A percentile compares a stretch with the other conserved stretches of the same genome.
Evolutionary conservation across 1,140 invertebrate genomes (phyloP).

Genomic region (Musca vetustissima): DNA sequence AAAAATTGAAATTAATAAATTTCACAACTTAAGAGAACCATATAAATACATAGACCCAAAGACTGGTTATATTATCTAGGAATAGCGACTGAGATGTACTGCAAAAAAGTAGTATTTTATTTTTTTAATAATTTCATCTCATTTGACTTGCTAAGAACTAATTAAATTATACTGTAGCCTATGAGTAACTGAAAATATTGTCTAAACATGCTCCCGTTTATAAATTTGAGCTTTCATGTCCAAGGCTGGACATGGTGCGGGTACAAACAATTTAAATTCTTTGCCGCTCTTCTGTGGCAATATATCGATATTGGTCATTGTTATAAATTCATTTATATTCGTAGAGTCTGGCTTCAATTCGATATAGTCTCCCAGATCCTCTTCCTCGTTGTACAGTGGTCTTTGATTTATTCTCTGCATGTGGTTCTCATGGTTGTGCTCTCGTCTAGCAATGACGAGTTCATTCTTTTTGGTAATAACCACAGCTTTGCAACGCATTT

Average conservation of each 20-base stretch:
- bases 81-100: no score
- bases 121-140: background rate
- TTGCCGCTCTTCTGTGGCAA: slow-evolving; percentile 42
- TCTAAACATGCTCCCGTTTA: background rate
- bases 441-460: slow-evolving; percentile 24
- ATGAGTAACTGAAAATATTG: background rate
- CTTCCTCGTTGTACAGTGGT: slow-evolving; percentile 29
- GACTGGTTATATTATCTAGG: no score
- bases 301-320: slow-evolving; percentile 46
- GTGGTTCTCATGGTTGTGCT: slow-evolving; percentile 34
- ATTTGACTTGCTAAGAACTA: background rate
- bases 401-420: slow-evolving; percentile 29
- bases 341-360: slow-evolving; percentile 36
- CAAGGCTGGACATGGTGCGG: background rate
- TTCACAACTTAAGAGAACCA: no score
- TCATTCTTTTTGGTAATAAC: slow-evolving; percentile 33
- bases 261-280: slow-evolving; percentile 41
- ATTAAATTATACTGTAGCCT: background rate
- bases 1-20: no score
- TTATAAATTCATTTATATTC: slow-evolving; percentile 45
- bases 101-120: background rate
- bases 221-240: slow-evolving; percentile 16
- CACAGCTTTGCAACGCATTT: slow-evolving; percentile 34
- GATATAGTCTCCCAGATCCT: slow-evolving; percentile 33
- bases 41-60: no score